phyloP scores from a whole-genome alignment of 2,888 invertebrate species.

The Cerastoderma edule region DNA sequence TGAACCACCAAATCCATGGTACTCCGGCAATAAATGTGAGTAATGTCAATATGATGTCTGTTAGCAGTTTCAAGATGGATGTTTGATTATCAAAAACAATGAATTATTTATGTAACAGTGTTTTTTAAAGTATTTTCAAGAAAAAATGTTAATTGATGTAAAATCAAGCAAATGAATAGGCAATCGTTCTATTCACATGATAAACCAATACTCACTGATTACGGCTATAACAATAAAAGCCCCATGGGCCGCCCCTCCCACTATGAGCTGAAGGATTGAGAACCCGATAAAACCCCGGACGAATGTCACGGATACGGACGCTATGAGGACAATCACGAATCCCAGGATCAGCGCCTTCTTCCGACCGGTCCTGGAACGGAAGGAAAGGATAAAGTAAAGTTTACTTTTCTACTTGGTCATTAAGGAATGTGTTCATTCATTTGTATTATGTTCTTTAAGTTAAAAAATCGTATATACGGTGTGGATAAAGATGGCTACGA shows the following conservation, averaged over 20 bases:
- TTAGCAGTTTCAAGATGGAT: too few species aligned
- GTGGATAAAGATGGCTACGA: too few species aligned
- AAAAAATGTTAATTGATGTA: too few species aligned
- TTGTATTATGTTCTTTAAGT: neutral
- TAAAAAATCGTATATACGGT: too few species aligned
- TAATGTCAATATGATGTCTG: too few species aligned
- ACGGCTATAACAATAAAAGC: constrained; percentile 64
- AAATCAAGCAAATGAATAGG: too few species aligned
- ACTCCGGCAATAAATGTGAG: too few species aligned
- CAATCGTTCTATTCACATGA: too few species aligned
- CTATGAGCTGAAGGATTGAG: constrained; percentile 61
- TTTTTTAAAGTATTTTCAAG: too few species aligned
- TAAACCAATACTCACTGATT: constrained; percentile 53
- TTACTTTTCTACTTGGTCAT: neutral
- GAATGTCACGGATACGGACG: constrained; percentile 59
- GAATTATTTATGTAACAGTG: too few species aligned
- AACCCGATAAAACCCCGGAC: constrained; percentile 60
- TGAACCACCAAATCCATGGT: too few species aligned
- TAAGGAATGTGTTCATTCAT: neutral
- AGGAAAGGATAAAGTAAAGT: neutral
- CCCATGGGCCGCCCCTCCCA: constrained; percentile 63
- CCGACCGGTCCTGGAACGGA: constrained; percentile 48
- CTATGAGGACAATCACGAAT: constrained; percentile 38
- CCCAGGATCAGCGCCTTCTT: constrained; percentile 46
- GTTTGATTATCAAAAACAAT: too few species aligned